Evolutionary conservation across 2,113 vertebrate species (phyloP).

Genomic region (Rhegmatorhina hoffmannsi): DNA sequence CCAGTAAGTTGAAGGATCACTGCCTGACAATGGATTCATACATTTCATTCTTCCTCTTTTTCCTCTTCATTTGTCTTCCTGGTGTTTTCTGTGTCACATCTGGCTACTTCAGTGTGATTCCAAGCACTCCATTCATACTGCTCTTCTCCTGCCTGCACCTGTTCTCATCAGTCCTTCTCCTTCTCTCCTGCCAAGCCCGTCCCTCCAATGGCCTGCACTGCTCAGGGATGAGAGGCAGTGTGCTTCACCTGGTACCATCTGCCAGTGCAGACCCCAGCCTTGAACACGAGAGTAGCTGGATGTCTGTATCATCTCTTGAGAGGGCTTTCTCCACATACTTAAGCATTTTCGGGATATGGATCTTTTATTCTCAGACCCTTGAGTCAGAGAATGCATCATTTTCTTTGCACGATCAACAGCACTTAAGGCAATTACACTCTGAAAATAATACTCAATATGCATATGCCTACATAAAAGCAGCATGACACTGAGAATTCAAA

Average conservation of each 20-base stretch:
- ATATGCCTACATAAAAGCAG: slow-evolving; percentile 51
- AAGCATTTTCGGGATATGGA: not conserved
- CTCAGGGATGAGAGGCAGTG: not conserved
- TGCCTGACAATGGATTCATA: not conserved
- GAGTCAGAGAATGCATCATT: slow-evolving; percentile 37
- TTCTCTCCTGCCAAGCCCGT: not conserved
- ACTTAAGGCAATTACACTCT: slow-evolving; percentile 31
- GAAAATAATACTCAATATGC: slow-evolving; percentile 26
- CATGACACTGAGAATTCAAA: slow-evolving; percentile 41
- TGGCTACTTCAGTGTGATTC: not conserved
- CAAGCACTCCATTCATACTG: not conserved
- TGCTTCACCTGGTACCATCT: not conserved
- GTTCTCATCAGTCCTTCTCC: not conserved
- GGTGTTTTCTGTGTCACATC: not conserved
- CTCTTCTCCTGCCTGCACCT: not conserved
- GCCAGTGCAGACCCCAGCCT: not conserved
- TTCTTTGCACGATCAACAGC: not conserved
- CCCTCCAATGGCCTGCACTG: not conserved
- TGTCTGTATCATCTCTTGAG: not conserved
- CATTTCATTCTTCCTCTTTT: not conserved
- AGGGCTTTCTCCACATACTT: not conserved
- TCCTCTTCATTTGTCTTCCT: not conserved
- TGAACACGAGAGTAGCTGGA: not conserved
- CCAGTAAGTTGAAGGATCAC: not conserved
- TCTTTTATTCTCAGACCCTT: slow-evolving; percentile 18